Evolutionary conservation across 2,797 vertebrate genomes (phyloP), one percentile per base, ranked within the genome.

Genomic region (Urocyon cinereoargenteus): DNA sequence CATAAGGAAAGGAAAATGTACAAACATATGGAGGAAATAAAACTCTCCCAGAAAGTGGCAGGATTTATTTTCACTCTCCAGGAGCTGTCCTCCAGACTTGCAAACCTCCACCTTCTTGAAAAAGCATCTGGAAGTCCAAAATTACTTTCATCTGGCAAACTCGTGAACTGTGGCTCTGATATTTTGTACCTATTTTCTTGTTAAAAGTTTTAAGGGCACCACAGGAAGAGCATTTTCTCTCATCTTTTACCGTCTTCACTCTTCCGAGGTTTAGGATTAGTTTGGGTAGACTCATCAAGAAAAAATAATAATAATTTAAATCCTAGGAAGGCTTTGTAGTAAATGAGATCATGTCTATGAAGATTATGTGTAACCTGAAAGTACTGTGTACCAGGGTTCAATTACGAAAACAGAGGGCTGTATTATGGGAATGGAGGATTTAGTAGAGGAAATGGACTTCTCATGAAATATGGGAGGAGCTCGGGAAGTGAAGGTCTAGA

Each of bases 1-100:
- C 89, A 86, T 68, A 88, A 95, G 93, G 79, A 87, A 89, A 91
- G 91, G 73, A 96, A 94, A 97, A 92, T 40, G 84, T 21, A 93
- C 91, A 93, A 96, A 95, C 96, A 94, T 96, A 94, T 82, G 91
- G 91, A 97, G 86, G 89, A 95, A 97, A 95, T 94, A 90, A 96
- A 96, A 73, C n/a, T 83, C 94, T 88, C 59, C 53, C 16, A 7
- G 73, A 96, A 95, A 95, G 51, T 61, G 89, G 84, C 34, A 87
- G 93, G 70, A 77, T 86, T 75, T 89, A 92, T 95, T 97, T 95
- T 90, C 91, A 31, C 75, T 92, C 96, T 96, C 93, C 75, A 51
- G 86, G 94, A 93, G n/a, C 91, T 82, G 81, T 96, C 70, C 89
- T 91, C 86, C 55, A 53, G 83, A 92, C 75, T 72, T 85, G 93